Evolutionary conservation across 1,140 invertebrate genomes (phyloP), one percentile per base, ranked within the genome.

Genomic region (Ctenoplectra terminalis): DNA sequence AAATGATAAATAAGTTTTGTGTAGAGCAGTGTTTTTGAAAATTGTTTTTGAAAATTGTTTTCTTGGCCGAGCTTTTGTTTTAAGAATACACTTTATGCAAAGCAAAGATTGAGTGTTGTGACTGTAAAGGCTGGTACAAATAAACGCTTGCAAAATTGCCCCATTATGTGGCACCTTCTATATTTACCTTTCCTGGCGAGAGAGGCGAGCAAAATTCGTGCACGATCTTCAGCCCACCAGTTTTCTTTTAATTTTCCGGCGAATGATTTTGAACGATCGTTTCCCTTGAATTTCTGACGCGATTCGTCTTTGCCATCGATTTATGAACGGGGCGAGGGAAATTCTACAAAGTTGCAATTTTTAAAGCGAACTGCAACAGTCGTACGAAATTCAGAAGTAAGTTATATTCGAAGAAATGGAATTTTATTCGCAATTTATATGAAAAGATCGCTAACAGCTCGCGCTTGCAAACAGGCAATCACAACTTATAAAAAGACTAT

Each of bases 211-310:
- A 13, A 31, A 11, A 31, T 34, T 60, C 58, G 17, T 61, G 15
- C 34, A 17, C 23, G 17, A 29, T 34, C 3, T 20, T 8, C 56
- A 31, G 31, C 67, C 58, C 34, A n/a, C 23, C 34, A 71, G 50
- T 71, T 72, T 72, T 58, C 31, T 37, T 58, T 72, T 72, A 58
- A 71, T 72, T 72, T 72, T 58, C 52, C 70, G 52, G 52, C 37
- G 31, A 72, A 40, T 71, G 69, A 56, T 40, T 56, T 71, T 34
- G n/a, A 46, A 66, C 63, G 63, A 64, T 40, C 34, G 7, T 37
- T 11, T 17, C 13, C 5, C 37, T 58, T 26, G 54, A 58, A 20
- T 58, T 58, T 29, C 54, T 13, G 26, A 0, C 9, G n/a, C 54
- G 54, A 58, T 58, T 58, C 54, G 54, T 58, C 26, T 29, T 29